phyloP scores from a whole-genome alignment of 2,113 vertebrate species.

The Hymenochirus boettgeri region DNA sequence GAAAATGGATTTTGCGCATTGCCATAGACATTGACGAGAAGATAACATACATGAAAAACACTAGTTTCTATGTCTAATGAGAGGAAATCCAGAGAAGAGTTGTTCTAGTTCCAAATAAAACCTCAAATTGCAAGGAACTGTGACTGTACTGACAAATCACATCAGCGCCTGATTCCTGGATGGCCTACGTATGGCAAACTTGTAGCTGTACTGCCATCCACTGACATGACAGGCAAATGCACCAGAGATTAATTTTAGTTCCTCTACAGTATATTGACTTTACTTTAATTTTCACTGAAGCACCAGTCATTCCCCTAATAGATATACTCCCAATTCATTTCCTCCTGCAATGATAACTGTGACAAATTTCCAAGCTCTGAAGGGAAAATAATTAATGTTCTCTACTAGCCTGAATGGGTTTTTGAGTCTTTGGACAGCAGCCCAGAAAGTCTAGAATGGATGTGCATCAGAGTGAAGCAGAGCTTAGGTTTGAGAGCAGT shows the following conservation, averaged over 20 bases:
- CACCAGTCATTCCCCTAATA: conserved; percentile 59
- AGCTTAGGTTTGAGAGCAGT: conserved; percentile 36
- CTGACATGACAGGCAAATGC: conserved; percentile 65
- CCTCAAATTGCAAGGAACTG: conserved; percentile 48
- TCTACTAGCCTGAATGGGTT: conserved; percentile 77
- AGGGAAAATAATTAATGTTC: conserved; percentile 78
- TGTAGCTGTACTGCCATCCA: conserved; percentile 83
- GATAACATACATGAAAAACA: conserved; percentile 45
- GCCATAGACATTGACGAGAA: conserved; percentile 33
- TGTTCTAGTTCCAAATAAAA: conserved; percentile 54
- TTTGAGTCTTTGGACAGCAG: conserved; percentile 71
- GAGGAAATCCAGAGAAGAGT: conserved; percentile 46
- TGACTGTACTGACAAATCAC: conserved; percentile 43
- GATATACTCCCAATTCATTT: conserved; percentile 59
- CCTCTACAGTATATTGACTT: conserved; percentile 33
- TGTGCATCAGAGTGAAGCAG: conserved; percentile 53
- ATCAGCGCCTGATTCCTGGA: conserved; percentile 26
- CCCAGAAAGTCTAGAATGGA: conserved; percentile 65
- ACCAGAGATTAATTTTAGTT: conserved; percentile 35
- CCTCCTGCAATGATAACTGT: conserved; percentile 71
- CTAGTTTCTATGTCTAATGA: conserved; percentile 56
- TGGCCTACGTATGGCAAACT: conserved; percentile 38
- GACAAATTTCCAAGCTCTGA: conserved; percentile 76
- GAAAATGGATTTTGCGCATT: conserved; percentile 36
- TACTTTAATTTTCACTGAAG: conserved; percentile 60